Conservation (phyloP, 2,888 invertebrate genomes). For the Microplitis manilae region DNA sequence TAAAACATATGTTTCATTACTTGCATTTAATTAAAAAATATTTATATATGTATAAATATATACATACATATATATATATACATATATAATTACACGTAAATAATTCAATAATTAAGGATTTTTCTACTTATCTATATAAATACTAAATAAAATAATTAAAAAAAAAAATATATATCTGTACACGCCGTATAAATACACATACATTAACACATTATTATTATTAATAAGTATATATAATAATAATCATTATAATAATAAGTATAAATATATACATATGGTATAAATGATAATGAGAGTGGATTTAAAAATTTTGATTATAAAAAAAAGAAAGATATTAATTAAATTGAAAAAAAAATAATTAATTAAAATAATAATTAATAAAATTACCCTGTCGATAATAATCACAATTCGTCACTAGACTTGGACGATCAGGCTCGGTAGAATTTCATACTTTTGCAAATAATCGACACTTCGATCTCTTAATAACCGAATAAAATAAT, state of each 20-base stretch:
- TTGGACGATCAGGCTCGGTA: conserved; percentile 62
- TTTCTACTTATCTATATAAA: conserved; percentile 63
- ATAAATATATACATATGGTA: conserved; percentile 51
- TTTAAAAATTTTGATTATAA: conserved; percentile 34
- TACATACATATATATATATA: conserved; percentile 38
- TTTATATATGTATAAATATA: conserved; percentile 41
- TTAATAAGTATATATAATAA: conserved; percentile 51
- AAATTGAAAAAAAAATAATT: conserved; percentile 51
- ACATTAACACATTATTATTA: conserved; percentile 50
- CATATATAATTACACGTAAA: conserved; percentile 51
- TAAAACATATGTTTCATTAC: conserved; percentile 57
- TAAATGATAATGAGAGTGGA: conserved; percentile 45
- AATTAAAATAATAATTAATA: conserved; percentile 49
- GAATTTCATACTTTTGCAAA: conserved; percentile 71
- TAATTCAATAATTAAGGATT: conserved; percentile 58
- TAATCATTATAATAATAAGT: conserved; percentile 48
- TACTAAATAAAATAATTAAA: conserved; percentile 51
- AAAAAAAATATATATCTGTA: conserved; percentile 44
- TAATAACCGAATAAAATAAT: conserved; percentile 54
- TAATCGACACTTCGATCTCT: conserved; percentile 65
- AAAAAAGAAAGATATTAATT: conserved; percentile 48
- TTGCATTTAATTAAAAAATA: conserved; percentile 58
- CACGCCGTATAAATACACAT: conserved; percentile 50
- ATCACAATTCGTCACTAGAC: conserved; percentile 65
- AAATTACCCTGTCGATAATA: conserved; percentile 65